Conservation (phyloP, 2,888 invertebrate species). For the Synergus japonicus region DNA sequence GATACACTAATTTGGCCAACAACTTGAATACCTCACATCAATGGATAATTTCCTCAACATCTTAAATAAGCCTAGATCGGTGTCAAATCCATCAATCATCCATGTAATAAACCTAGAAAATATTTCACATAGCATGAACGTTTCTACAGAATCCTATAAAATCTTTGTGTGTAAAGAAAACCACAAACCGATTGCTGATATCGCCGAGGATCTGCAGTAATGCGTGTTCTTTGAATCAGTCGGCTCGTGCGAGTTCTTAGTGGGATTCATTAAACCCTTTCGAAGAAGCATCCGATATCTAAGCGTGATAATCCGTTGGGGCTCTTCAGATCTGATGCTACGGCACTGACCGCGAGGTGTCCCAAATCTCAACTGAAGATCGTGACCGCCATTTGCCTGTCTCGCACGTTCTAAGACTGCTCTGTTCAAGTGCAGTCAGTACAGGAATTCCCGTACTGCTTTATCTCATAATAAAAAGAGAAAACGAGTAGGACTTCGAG, state of each 20-base stretch:
- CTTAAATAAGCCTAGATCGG: too few species aligned
- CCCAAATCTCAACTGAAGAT: conserved; percentile 57
- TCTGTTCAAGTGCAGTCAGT: conserved; percentile 50
- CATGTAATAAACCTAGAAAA: too few species aligned
- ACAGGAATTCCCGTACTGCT: conserved; percentile 51
- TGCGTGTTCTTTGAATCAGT: conserved; percentile 34
- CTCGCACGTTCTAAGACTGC: conserved; percentile 55
- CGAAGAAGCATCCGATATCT: conserved; percentile 53
- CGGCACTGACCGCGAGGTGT: conserved; percentile 56
- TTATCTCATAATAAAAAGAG: conserved; percentile 47
- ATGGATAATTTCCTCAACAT: background rate
- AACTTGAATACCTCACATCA: background rate
- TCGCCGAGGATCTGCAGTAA: conserved; percentile 7
- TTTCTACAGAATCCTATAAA: background rate
- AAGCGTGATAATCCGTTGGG: conserved; percentile 43
- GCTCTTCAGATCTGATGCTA: conserved; percentile 52
- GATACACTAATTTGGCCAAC: background rate
- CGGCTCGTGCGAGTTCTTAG: conserved; percentile 40
- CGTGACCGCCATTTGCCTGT: conserved; percentile 59
- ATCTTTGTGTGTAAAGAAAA: background rate
- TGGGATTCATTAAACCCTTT: conserved; percentile 55
- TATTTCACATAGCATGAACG: too few species aligned
- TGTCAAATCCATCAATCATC: too few species aligned
- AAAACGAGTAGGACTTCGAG: conserved; percentile 51
- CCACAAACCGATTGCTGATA: conserved; percentile 3